phyloP scores from a whole-genome alignment of 2,113 vertebrate species.

The Microtus pennsylvanicus region DNA sequence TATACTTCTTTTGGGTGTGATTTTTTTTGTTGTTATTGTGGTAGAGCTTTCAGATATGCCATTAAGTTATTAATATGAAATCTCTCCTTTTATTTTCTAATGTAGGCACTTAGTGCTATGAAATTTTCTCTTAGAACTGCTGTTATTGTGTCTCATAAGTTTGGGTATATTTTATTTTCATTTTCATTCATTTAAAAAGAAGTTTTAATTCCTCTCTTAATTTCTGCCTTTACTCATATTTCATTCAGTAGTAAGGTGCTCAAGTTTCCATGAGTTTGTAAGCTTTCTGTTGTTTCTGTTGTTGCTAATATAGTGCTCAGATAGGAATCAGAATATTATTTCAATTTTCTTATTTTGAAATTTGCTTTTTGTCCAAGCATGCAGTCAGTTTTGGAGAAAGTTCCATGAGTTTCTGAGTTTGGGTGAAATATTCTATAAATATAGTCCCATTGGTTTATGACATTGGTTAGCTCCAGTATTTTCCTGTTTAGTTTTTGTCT shows the following conservation, averaged over 20 bases:
- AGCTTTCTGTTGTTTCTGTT: neutral
- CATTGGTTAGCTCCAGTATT: neutral
- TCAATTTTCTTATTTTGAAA: neutral
- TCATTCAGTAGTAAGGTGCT: too few species aligned
- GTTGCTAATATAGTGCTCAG: neutral
- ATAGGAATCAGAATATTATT: neutral
- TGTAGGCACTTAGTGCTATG: neutral
- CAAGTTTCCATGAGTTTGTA: neutral
- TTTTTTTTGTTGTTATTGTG: neutral
- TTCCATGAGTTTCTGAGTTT: neutral
- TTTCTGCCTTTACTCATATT: too few species aligned
- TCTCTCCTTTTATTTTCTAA: neutral
- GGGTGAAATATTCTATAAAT: neutral
- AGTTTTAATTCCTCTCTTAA: neutral
- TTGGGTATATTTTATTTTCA: neutral
- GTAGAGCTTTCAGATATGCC: neutral
- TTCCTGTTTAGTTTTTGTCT: too few species aligned
- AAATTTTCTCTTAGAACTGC: neutral
- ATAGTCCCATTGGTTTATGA: neutral
- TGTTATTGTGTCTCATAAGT: neutral
- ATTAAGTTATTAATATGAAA: neutral
- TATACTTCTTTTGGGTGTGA: neutral
- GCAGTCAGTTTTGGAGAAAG: neutral
- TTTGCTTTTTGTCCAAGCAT: neutral
- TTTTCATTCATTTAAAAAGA: neutral